phyloP scores from a whole-genome alignment of 2,797 vertebrate species.

The Cryptoprocta ferox region DNA sequence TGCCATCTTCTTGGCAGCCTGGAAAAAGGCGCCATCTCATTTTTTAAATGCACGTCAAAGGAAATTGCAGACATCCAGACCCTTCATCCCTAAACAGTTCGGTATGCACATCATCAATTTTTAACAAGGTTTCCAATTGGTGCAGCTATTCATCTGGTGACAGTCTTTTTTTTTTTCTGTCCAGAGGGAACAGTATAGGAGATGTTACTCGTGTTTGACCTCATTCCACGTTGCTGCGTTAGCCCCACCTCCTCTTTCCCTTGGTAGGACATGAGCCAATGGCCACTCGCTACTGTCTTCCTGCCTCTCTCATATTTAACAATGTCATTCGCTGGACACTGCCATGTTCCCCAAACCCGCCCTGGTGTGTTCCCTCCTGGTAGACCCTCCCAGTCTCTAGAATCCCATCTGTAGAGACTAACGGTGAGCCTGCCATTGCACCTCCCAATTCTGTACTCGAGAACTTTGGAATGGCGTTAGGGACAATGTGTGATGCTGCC shows the following conservation, averaged over 20 bases:
- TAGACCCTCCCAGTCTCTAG: background rate
- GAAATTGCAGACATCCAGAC: background rate
- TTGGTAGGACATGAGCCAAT: background rate
- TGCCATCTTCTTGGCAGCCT: too few species aligned
- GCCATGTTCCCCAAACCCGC: background rate
- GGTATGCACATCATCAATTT: background rate
- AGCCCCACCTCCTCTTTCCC: background rate
- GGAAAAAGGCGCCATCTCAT: too few species aligned
- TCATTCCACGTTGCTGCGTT: background rate
- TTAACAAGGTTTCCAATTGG: background rate
- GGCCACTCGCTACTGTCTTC: background rate
- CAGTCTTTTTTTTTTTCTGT: background rate
- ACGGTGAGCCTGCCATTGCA: accelerated
- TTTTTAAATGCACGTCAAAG: background rate
- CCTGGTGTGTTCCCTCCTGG: background rate
- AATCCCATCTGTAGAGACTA: background rate
- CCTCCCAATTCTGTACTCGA: background rate
- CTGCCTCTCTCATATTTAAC: background rate
- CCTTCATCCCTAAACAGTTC: background rate
- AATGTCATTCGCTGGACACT: background rate
- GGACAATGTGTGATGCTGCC: accelerated
- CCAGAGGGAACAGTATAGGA: background rate
- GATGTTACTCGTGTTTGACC: background rate
- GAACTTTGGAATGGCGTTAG: background rate
- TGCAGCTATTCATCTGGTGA: background rate